Evolutionary conservation across 2,113 vertebrate genomes (phyloP).

Genomic region (Dolichallabes microphthalmus): DNA sequence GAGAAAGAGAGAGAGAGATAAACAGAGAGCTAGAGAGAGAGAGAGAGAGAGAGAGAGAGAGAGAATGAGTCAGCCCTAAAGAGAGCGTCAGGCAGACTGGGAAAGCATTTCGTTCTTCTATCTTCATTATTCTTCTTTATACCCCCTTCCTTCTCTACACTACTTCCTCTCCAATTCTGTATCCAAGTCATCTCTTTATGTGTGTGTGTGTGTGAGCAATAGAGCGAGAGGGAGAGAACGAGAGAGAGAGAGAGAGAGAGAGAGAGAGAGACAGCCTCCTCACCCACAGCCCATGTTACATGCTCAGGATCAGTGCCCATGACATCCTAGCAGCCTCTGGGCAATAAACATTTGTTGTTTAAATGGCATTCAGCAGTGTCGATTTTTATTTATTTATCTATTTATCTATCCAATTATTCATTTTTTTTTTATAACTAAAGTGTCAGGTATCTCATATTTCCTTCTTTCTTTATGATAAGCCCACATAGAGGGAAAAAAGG

Average conservation of each 20-base stretch:
- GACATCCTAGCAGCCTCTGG: constrained; percentile 40
- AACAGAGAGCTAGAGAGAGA: constrained; percentile 11
- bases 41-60: constrained; percentile 13
- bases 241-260: background rate
- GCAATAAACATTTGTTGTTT: constrained; percentile 45
- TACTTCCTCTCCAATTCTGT: background rate
- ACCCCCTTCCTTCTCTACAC: background rate
- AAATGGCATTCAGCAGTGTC: constrained; percentile 17
- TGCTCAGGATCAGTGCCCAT: constrained; percentile 49
- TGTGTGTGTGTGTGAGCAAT: background rate
- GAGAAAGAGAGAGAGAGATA: constrained; percentile 3
- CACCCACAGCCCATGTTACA: constrained; percentile 43
- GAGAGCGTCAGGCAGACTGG: constrained; percentile 62
- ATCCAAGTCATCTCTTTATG: background rate
- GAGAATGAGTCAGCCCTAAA: constrained; percentile 69
- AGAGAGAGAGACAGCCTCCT: constrained; percentile 9
- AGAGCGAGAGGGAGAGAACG: background rate
- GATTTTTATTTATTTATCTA: constrained; percentile 11
- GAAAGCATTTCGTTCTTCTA: constrained; percentile 42
- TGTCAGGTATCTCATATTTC: background rate
- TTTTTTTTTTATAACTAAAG: background rate
- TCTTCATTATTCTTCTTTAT: constrained; percentile 27
- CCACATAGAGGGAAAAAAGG: background rate
- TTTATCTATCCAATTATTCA: no score
- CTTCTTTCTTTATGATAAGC: background rate